Evolutionary conservation across 2,888 invertebrate species (phyloP), one percentile per base, ranked within the genome.

Genomic region (Gerris lacustris): DNA sequence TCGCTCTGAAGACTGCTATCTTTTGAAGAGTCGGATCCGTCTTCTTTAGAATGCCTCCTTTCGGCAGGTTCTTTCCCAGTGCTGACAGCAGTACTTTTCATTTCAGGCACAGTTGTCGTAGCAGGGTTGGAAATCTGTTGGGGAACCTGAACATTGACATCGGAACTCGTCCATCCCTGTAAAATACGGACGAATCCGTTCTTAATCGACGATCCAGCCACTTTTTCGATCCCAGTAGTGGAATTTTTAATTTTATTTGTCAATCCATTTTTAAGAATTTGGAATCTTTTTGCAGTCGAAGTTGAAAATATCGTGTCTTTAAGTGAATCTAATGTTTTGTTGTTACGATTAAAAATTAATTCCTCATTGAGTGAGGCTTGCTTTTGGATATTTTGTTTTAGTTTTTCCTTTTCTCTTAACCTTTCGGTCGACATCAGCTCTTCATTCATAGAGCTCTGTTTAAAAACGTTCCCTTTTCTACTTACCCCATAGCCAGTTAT

Each of bases 1-100:
- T 95, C 95, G 80, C 94, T 94, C 81, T 94, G 94, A 72, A 94
- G 84, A 79, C 94, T 94, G 79, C 92, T 81, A 77, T 92, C 92
- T 81, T 92, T 92, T 4, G 91, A 91, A 6, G 91, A 91, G 79
- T 92, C 92, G 18, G 94, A 94, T 15, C 93, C 93, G 77, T 93
- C 93, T 80, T 94, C 94, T 75, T 88, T 87, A 0, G 93, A 93
- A 77, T 88, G 87, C 69, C 92, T 85, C 71, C 94, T 83, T 78
- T 90, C 91, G 72, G 76, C 76, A 44, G 72, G 70, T 45, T 71
- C 70, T 63, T 70, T 71, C 44, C 69, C 66, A 11, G 71, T 68
- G 44, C 70, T 71, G 5, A 70, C 6, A 9, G 69, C 64, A 44
- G 71, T 69, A 43, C 62, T 72, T 67, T 73, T 72, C 63, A 71